phyloP scores from a whole-genome alignment of 1,140 invertebrate genomes.

The Orius insidiosus region DNA sequence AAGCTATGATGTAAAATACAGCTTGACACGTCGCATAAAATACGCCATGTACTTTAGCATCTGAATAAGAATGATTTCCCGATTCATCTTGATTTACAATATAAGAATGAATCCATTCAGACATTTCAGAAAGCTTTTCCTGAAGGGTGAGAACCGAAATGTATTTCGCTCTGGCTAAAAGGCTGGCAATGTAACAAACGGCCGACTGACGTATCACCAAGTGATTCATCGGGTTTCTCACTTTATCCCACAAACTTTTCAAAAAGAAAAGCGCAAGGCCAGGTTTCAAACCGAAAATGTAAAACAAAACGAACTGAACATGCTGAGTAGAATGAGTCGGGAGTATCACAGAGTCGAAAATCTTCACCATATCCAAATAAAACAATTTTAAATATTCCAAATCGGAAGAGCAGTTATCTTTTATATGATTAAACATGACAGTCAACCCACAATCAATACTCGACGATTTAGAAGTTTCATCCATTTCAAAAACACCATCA shows the following conservation, averaged over 20 bases:
- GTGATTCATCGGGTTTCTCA: constrained; percentile 43
- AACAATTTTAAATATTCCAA: no score
- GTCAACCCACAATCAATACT: not conserved
- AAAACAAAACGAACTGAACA: constrained; percentile 64
- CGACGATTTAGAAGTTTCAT: constrained; percentile 22
- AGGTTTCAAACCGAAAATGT: constrained; percentile 44
- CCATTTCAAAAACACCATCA: constrained; percentile 31
- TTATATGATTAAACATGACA: no score
- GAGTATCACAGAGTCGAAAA: constrained; percentile 56
- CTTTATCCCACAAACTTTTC: constrained; percentile 56
- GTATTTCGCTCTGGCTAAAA: constrained; percentile 49
- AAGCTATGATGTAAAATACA: constrained; percentile 77
- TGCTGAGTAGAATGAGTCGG: constrained; percentile 54
- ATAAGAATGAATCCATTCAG: constrained; percentile 57
- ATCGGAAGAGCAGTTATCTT: no score
- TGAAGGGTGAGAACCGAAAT: constrained; percentile 42
- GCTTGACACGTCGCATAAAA: constrained; percentile 84
- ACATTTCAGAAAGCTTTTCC: constrained; percentile 41
- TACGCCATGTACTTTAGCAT: constrained; percentile 51
- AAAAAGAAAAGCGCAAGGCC: constrained; percentile 47
- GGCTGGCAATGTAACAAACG: constrained; percentile 56
- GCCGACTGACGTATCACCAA: constrained; percentile 47
- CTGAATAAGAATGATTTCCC: constrained; percentile 28
- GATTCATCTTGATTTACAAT: constrained; percentile 38
- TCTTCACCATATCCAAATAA: constrained; percentile 13